Conservation (phyloP, 2,888 invertebrate species). For the Platerodrilus igneus region DNA sequence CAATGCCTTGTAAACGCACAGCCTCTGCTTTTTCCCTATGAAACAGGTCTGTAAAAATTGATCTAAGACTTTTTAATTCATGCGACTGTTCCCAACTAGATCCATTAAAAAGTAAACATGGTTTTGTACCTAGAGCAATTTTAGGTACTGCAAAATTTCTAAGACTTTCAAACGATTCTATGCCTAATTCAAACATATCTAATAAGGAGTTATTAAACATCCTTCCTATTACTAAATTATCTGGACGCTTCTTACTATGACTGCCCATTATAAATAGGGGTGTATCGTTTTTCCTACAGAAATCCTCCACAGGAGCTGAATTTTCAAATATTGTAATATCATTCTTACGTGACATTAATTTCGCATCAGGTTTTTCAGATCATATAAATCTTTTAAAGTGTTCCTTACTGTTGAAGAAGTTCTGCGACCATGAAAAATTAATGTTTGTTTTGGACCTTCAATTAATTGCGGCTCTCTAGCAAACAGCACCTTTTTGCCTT, state of each 20-base stretch:
- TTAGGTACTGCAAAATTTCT: constrained; percentile 72
- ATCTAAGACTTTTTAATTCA: constrained; percentile 79
- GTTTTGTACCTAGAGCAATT: constrained; percentile 69
- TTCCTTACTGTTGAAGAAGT: constrained; percentile 65
- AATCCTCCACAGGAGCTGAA: constrained; percentile 70
- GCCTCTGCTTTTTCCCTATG: constrained; percentile 75
- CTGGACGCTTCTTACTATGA: constrained; percentile 91
- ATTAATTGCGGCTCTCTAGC: constrained; percentile 81
- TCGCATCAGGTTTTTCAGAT: constrained; percentile 83
- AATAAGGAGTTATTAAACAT: constrained; percentile 84
- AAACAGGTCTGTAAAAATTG: constrained; percentile 88
- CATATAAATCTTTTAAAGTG: constrained; percentile 80
- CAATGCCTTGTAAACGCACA: constrained; percentile 86
- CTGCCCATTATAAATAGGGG: constrained; percentile 87
- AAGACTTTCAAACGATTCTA: constrained; percentile 77
- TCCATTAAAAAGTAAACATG: constrained; percentile 87
- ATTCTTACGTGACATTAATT: constrained; percentile 73
- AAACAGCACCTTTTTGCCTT: constrained; percentile 78
- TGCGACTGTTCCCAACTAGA: constrained; percentile 81
- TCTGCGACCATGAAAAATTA: constrained; percentile 83
- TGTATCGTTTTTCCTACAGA: constrained; percentile 78
- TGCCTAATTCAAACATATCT: constrained; percentile 94
- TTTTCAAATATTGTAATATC: constrained; percentile 93
- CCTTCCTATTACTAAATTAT: constrained; percentile 85
- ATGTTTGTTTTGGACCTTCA: constrained; percentile 79